Conservation (phyloP, 2,113 vertebrate genomes). For the Sminthopsis crassicaudata region DNA sequence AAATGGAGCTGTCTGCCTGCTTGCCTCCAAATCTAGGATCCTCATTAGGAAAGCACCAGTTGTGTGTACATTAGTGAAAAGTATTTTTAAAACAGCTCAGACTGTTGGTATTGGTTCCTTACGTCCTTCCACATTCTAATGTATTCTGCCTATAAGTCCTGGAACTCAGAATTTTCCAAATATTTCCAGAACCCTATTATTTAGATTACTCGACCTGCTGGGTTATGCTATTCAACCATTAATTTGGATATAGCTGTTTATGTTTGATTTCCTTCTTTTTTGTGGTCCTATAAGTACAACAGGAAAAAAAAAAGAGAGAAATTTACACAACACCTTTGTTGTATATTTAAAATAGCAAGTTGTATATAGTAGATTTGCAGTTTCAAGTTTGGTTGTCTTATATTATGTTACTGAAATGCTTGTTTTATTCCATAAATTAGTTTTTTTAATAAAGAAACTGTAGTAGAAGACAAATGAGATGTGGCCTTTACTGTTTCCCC, state of each 20-base stretch:
- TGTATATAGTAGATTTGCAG: not conserved
- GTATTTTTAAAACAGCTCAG: conserved; percentile 6
- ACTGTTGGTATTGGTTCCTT: not conserved
- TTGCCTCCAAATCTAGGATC: not conserved
- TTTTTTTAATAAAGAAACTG: not conserved
- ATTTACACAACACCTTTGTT: not conserved
- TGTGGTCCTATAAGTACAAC: not conserved
- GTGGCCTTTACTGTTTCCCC: conserved; percentile 31
- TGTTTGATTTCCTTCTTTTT: conserved; percentile 26
- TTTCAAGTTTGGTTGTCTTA: not conserved
- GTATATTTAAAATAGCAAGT: not conserved
- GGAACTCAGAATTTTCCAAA: conserved; percentile 36
- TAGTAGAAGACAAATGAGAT: conserved; percentile 32
- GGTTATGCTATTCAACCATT: not conserved
- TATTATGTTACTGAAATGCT: not conserved
- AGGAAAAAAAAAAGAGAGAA: not conserved
- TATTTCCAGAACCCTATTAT: conserved; percentile 34
- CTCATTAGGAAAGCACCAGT: not conserved
- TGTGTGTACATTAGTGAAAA: not conserved
- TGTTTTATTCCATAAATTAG: not conserved
- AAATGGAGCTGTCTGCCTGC: not conserved
- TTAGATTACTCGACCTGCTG: not conserved
- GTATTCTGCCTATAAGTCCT: not conserved
- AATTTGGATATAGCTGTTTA: conserved; percentile 4
- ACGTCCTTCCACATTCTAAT: not conserved